Conservation (phyloP, 2,888 invertebrate genomes). For the Mellilla xanthometata region DNA sequence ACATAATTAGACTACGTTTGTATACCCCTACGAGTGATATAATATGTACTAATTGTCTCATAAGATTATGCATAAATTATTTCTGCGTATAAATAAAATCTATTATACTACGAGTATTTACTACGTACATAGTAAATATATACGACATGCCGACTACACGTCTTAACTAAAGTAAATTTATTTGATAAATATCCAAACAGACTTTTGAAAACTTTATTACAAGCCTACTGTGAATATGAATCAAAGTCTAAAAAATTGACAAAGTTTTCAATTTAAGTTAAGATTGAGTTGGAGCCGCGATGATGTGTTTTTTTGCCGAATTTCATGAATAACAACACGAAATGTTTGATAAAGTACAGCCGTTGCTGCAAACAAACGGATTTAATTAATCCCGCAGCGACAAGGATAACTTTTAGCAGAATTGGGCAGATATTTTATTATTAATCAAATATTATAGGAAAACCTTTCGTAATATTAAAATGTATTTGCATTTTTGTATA, state of each 20-base stretch:
- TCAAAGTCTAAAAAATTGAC: slow-evolving; percentile 33
- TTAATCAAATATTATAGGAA: too few relatives aligned
- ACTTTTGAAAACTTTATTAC: slow-evolving; percentile 8
- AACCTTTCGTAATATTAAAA: too few relatives aligned
- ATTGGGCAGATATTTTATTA: not conserved
- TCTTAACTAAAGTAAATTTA: too few relatives aligned
- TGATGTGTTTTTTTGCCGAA: slow-evolving; percentile 37
- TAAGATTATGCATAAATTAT: too few relatives aligned
- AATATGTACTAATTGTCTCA: too few relatives aligned
- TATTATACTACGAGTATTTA: too few relatives aligned
- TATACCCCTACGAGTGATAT: too few relatives aligned
- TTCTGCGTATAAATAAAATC: too few relatives aligned
- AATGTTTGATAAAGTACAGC: slow-evolving; percentile 2
- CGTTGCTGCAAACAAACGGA: not conserved
- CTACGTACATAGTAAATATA: too few relatives aligned
- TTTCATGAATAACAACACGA: slow-evolving; percentile 25
- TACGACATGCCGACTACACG: too few relatives aligned
- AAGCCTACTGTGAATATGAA: slow-evolving; percentile 33
- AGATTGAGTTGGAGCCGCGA: slow-evolving; percentile 35
- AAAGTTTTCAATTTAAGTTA: slow-evolving; percentile 53
- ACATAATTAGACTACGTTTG: too few relatives aligned
- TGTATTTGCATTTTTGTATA: too few relatives aligned
- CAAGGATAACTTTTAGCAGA: not conserved
- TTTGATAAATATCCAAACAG: not conserved
- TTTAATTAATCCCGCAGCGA: slow-evolving; percentile 1